Percentiles rank a stretch among this genome's conserved stretches.
phyloP scores from a whole-genome alignment of 1,140 invertebrate genomes.

The Drosophila pectinifera region DNA sequence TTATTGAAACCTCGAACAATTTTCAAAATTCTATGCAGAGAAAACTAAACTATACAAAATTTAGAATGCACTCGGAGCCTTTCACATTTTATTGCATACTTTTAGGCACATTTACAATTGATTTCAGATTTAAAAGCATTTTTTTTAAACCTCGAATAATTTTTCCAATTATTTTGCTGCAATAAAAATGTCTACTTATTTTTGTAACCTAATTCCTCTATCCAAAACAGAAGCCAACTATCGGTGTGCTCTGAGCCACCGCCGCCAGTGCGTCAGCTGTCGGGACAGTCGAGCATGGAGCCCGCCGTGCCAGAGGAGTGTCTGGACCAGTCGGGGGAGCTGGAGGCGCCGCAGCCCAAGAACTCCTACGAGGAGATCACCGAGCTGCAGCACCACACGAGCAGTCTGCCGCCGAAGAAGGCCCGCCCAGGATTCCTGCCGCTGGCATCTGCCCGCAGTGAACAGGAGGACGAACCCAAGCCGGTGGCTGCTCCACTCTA shows the following conservation, averaged over 20 bases:
- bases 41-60: too few relatives aligned
- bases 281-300: slow-evolving; percentile 84
- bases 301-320: slow-evolving; percentile 80
- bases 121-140: not conserved
- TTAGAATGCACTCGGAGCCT: too few relatives aligned
- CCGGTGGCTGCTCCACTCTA: slow-evolving; percentile 47
- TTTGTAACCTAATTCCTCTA: not conserved
- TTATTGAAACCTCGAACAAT: too few relatives aligned
- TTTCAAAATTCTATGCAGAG: too few relatives aligned
- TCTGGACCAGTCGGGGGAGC: slow-evolving; percentile 54
- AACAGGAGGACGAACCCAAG: slow-evolving; percentile 33
- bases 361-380: slow-evolving; percentile 46
- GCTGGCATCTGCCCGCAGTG: slow-evolving; percentile 46
- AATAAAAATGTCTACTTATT: too few relatives aligned
- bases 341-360: slow-evolving; percentile 22
- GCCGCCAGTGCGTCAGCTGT: slow-evolving; percentile 76
- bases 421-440: slow-evolving; percentile 72
- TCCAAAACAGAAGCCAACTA: slow-evolving; percentile 61
- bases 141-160: too few relatives aligned
- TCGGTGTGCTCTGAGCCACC: slow-evolving; percentile 84
- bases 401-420: slow-evolving; percentile 68
- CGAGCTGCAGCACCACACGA: slow-evolving; percentile 46
- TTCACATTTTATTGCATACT: too few relatives aligned
- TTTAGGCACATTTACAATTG: not conserved
- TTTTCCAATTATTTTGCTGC: too few relatives aligned